Evolutionary conservation across 2,888 invertebrate genomes (phyloP).

Genomic region (Drosophila peninsularis): DNA sequence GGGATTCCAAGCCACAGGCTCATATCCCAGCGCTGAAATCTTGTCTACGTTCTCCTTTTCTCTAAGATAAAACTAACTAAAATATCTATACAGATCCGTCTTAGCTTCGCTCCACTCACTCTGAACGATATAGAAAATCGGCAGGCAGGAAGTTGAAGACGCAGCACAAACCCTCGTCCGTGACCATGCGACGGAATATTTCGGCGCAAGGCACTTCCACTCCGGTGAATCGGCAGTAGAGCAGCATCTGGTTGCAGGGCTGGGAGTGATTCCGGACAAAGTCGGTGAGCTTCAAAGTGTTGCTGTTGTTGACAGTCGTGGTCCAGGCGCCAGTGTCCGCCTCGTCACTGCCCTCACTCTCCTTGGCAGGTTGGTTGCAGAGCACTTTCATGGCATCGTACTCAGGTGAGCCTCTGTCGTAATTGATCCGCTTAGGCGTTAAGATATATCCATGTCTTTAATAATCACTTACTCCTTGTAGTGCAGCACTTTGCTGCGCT

Average conservation of each 20-base stretch:
- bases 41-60: slow-evolving; percentile 15
- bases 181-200: slow-evolving; percentile 90
- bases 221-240: slow-evolving; percentile 89
- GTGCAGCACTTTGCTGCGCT: slow-evolving; percentile 87
- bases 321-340: slow-evolving; percentile 10
- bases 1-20: slow-evolving; percentile 89
- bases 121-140: slow-evolving; percentile 56
- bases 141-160: slow-evolving; percentile 91
- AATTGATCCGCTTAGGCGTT: too few species aligned
- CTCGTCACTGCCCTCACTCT: slow-evolving; percentile 14
- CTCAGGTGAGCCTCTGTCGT: slow-evolving; percentile 63
- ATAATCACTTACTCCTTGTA: slow-evolving; percentile 75
- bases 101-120: slow-evolving; percentile 45
- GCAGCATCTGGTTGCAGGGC: slow-evolving; percentile 83
- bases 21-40: slow-evolving; percentile 38
- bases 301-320: slow-evolving; percentile 25
- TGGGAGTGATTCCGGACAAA: slow-evolving; percentile 71
- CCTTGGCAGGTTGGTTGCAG: slow-evolving; percentile 37
- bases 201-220: slow-evolving; percentile 87
- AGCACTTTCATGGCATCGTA: slow-evolving; percentile 57
- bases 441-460: neutral
- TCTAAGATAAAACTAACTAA: neutral
- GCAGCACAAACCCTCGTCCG: slow-evolving; percentile 94
- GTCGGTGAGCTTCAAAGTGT: slow-evolving; percentile 55
- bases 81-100: neutral